Conservation (phyloP, 2,113 vertebrate species). For the Notechis scutatus region DNA sequence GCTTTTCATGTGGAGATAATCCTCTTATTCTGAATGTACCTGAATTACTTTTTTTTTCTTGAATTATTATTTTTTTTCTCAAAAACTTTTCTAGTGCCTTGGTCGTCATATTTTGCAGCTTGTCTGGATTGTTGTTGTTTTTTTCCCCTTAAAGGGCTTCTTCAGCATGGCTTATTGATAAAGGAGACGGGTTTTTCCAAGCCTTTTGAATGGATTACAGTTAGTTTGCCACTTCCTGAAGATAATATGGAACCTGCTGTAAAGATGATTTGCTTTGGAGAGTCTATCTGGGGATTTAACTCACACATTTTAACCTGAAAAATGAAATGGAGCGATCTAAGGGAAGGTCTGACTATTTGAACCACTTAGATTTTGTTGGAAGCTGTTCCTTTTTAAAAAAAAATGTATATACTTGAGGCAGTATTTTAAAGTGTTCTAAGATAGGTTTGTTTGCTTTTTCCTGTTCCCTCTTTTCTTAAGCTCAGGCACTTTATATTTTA, state of each 20-base stretch:
- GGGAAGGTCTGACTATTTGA: conserved; percentile 51
- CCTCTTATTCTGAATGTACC: conserved; percentile 46
- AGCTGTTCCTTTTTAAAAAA: not conserved
- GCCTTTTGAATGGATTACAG: conserved; percentile 72
- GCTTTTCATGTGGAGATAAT: conserved; percentile 63
- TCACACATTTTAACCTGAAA: conserved; percentile 57
- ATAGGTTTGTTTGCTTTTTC: not conserved
- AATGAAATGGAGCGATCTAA: conserved; percentile 44
- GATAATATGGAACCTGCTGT: conserved; percentile 55
- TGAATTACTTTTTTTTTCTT: not conserved
- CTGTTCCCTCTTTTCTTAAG: conserved; percentile 27
- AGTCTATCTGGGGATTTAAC: conserved; percentile 62
- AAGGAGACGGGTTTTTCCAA: conserved; percentile 65
- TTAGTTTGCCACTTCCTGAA: conserved; percentile 59
- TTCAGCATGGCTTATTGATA: conserved; percentile 64
- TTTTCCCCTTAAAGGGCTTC: conserved; percentile 41
- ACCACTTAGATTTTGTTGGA: conserved; percentile 39
- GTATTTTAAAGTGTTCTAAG: conserved; percentile 28
- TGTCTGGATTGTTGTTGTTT: conserved; percentile 41
- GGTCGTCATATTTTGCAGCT: conserved; percentile 34
- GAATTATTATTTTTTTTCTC: conserved; percentile 30
- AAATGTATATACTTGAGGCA: not conserved
- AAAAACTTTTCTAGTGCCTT: conserved; percentile 64
- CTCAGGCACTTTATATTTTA: conserved; percentile 72
- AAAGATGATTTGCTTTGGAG: conserved; percentile 55